These are phyloP conservation scores for Hetaerina americana DNA, from an alignment of 1,140 invertebrate genomes.

Conservation along the genomic window DNA sequence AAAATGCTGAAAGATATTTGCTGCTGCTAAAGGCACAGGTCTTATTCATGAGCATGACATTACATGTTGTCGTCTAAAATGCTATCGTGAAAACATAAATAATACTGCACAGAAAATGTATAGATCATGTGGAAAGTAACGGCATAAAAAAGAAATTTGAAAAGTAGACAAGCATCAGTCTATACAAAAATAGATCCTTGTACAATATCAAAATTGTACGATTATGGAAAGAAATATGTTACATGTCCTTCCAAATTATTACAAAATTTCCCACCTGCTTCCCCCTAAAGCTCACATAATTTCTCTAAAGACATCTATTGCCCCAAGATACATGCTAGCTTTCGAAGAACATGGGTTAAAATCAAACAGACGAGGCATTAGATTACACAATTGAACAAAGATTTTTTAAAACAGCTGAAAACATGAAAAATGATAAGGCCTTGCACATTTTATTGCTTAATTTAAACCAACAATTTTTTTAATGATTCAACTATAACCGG, in stretches of 20 bases:
- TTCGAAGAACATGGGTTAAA: conserved; percentile 31
- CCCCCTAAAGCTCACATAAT: conserved; percentile 1
- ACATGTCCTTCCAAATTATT: conserved; percentile 8
- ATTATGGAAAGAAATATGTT: conserved; percentile 5
- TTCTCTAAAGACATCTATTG: conserved; percentile 43
- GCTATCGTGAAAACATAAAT: neutral
- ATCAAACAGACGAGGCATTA: conserved; percentile 12
- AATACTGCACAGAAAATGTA: neutral
- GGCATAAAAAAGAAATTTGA: conserved; percentile 1
- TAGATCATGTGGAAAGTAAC: neutral
- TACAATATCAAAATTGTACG: conserved; percentile 13
- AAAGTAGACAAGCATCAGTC: conserved; percentile 1
- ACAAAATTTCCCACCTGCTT: conserved; percentile 9
- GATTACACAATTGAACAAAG: neutral
- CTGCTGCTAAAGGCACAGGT: neutral
- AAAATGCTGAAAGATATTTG: conserved; percentile 1
- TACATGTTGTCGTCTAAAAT: neutral
- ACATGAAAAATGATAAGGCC: conserved; percentile 1
- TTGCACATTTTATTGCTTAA: neutral
- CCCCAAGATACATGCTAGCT: conserved; percentile 37
- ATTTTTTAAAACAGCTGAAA: neutral
- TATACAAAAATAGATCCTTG: conserved; percentile 16
- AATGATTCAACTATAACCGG: neutral
- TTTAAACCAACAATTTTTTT: neutral
- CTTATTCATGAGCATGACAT: neutral